Evolutionary conservation across 92 coral and sea anemone genomes (phyloP), one percentile per base, ranked within the genome.

Genomic region (Parazoanthus swiftii): DNA sequence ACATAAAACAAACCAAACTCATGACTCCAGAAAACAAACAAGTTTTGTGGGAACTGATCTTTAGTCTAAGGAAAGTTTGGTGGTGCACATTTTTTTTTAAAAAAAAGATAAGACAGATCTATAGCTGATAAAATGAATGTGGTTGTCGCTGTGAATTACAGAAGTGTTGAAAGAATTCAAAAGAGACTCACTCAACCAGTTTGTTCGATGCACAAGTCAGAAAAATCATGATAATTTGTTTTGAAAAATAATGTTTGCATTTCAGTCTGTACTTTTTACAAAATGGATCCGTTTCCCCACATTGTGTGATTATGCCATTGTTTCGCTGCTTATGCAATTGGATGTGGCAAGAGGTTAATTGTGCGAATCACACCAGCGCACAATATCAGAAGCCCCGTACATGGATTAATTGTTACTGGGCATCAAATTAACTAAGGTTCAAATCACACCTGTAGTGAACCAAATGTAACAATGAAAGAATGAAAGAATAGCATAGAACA

Each of bases 71-170:
- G 74, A 50, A 63, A 58, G 85, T 63, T 81, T 36, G 74, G 74
- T n/a, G 85, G 48, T 39, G 74, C 74, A 0, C 73, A 11, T 80
- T 80, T n/a, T n/a, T n/a, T n/a, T 79, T 23, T 79, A 79, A 48
- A 73, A 33, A 29, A 33, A 73, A 73, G 46, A 26, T 33, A 80
- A 56, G 84, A 80, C 84, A 56, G 85, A 21, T n/a, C n/a, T n/a
- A n/a, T 65, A 81, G 75, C 74, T 81, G 74, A 81, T 81, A 81
- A 81, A 81, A 29, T 81, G 85, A 81, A 81, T 35, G 33, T 81
- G 85, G 72, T 54, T 81, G 85, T 81, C 16, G 48, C 85, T 59
- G 85, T 81, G 85, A 81, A 63, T 63, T 81, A 75, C 74, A 63
- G 58, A 63, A 59, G 85, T 81, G 85, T 63, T 81, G 75, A 81